Base-by-base conservation (phyloP, 2,888 invertebrate species). In the Siphonodentalium dalli region DNA sequence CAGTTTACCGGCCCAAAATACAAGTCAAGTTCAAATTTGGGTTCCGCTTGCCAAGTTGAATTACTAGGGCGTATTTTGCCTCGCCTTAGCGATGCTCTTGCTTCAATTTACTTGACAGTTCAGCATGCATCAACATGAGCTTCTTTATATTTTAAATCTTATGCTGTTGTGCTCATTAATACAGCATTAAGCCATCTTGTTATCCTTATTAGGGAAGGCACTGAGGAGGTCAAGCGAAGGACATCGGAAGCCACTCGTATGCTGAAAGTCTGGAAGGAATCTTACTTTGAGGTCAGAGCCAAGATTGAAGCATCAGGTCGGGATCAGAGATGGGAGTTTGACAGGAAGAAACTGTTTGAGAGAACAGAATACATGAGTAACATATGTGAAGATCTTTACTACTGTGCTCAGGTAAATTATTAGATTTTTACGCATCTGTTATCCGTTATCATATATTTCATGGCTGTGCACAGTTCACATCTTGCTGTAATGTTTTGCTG, bases 241-340 rank as follows among this genome's bases (percentile, higher is more conserved):
- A 85, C 87, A 0, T 77, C 83, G 5, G 84, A 87, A 24, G 89
- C 89, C 0, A 86, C 87, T 62, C 84, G 84, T 47, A 89, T 92
- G 85, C 83, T 92, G 82, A 86, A 86, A 47, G 84, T 84, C 37
- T 93, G 92, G 92, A 89, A 90, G 72, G 77, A 83, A 0, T 84
- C 88, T 0, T 95, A 94, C 80, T 85, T 89, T 74, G 85, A 88
- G 38, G 91, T 90, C 3, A 85, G 95, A 11, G 86, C 88, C n/a
- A 88, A 88, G 68, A 95, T 95, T 59, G 95, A 95, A 80, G 81
- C 88, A 15, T 90, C 91, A 2, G 93, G 91, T 0, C 90, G 91
- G 65, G 91, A 91, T 57, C 24, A 88, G 4, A 86, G 95, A 9
- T 95, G 95, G 95, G 94, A 95, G 81, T 96, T 95, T 80, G 91